phyloP scores from a whole-genome alignment of 1,140 invertebrate species.

The Medauroidea extradentata region DNA sequence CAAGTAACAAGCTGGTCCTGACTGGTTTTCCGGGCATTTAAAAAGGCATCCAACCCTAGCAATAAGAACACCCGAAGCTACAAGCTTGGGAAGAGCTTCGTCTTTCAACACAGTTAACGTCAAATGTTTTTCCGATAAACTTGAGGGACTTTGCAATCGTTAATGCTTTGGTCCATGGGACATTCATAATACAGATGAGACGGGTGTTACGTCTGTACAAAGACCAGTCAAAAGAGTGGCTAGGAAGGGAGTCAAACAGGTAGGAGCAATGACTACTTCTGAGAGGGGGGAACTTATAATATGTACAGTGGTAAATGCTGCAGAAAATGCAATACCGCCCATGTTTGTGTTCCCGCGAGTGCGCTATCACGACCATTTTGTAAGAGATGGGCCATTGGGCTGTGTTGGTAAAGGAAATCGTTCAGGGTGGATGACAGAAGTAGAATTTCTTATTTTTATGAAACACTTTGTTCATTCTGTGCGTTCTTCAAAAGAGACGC shows the following conservation, averaged over 20 bases:
- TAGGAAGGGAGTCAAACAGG: constrained; percentile 35
- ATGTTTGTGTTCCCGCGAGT: no score
- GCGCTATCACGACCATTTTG: no score
- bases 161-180: not conserved
- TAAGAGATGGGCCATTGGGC: no score
- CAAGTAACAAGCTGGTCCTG: constrained; percentile 28
- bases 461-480: no score
- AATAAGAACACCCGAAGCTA: constrained; percentile 32
- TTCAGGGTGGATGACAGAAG: no score
- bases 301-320: no score
- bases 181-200: constrained; percentile 44
- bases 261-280: constrained; percentile 33
- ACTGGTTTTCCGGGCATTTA: constrained; percentile 42
- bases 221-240: constrained; percentile 34
- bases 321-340: no score
- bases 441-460: no score
- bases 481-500: no score
- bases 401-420: no score
- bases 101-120: not conserved
- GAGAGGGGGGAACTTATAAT: no score
- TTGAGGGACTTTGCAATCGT: not conserved
- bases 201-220: constrained; percentile 39
- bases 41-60: constrained; percentile 37
- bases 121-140: constrained; percentile 3
- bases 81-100: not conserved